phyloP scores from a whole-genome alignment of 2,888 invertebrate genomes.

The Halictus ligatus region DNA sequence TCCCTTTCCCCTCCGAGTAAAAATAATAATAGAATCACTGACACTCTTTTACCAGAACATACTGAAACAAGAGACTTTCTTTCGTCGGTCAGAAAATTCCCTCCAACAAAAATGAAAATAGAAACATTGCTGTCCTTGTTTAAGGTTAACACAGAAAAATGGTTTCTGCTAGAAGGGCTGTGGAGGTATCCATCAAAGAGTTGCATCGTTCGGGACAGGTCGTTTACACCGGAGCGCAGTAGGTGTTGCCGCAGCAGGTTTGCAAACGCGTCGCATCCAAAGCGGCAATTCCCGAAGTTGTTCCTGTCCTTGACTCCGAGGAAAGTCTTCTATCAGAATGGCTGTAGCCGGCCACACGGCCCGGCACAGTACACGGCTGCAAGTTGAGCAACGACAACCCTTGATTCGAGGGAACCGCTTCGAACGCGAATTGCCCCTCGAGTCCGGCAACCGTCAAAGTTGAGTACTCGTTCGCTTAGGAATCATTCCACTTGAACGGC shows the following conservation, averaged over 20 bases:
- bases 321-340: constrained; percentile 4
- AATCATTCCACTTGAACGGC: constrained; percentile 15
- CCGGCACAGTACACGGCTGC: not conserved
- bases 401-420: not conserved
- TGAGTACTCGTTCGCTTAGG: constrained; percentile 16
- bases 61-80: too few relatives aligned
- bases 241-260: not conserved
- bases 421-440: constrained; percentile 7
- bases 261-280: not conserved
- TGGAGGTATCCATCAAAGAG: not conserved
- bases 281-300: constrained; percentile 6
- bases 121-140: too few relatives aligned
- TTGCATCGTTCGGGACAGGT: not conserved
- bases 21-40: too few relatives aligned
- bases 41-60: too few relatives aligned
- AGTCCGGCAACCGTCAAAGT: constrained; percentile 12
- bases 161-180: not conserved
- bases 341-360: not conserved
- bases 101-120: too few relatives aligned
- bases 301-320: not conserved
- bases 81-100: too few relatives aligned
- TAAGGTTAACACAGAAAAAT: too few relatives aligned
- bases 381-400: constrained; percentile 5
- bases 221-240: not conserved
- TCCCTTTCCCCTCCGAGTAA: too few relatives aligned